A percentile compares a stretch with the other conserved stretches of the same genome.
phyloP scores from a whole-genome alignment of 2,888 invertebrate species.

The Nudaria mundana region DNA sequence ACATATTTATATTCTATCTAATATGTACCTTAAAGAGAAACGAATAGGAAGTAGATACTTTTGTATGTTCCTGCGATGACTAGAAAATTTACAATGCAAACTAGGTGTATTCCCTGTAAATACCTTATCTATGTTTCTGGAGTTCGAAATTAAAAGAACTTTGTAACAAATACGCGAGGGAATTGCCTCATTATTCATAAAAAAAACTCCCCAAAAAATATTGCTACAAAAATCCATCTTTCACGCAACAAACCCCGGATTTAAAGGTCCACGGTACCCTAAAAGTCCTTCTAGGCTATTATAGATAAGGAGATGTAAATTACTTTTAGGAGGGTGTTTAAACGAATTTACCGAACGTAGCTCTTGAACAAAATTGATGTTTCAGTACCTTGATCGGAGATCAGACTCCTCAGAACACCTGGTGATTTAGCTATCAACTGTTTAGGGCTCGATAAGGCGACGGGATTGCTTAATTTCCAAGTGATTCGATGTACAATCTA shows the following conservation, averaged over 20 bases:
- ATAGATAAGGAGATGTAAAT: conserved; percentile 74
- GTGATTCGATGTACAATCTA: conserved; percentile 6
- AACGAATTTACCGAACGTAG: conserved; percentile 57
- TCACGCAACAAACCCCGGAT: conserved; percentile 18
- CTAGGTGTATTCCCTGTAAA: too few relatives aligned
- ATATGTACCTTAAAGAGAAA: too few relatives aligned
- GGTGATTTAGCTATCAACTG: conserved; percentile 22
- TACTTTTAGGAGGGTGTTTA: conserved; percentile 56
- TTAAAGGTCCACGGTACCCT: conserved; percentile 23
- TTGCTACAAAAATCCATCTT: conserved; percentile 13
- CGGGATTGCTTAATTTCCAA: conserved; percentile 36
- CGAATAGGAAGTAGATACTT: too few relatives aligned
- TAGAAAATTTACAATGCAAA: too few relatives aligned
- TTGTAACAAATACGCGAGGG: too few relatives aligned
- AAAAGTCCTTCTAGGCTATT: conserved; percentile 52
- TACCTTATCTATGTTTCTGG: too few relatives aligned
- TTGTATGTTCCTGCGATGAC: too few relatives aligned
- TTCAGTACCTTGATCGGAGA: conserved; percentile 40
- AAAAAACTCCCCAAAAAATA: conserved; percentile 10
- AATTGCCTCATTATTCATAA: too few relatives aligned
- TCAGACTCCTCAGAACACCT: conserved; percentile 19
- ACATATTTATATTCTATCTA: too few relatives aligned
- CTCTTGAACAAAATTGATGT: conserved; percentile 68
- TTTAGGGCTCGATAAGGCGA: conserved; percentile 15
- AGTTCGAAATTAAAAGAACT: too few relatives aligned